Conservation (phyloP, 2,113 vertebrate species). For the Callaeas wilsoni region DNA sequence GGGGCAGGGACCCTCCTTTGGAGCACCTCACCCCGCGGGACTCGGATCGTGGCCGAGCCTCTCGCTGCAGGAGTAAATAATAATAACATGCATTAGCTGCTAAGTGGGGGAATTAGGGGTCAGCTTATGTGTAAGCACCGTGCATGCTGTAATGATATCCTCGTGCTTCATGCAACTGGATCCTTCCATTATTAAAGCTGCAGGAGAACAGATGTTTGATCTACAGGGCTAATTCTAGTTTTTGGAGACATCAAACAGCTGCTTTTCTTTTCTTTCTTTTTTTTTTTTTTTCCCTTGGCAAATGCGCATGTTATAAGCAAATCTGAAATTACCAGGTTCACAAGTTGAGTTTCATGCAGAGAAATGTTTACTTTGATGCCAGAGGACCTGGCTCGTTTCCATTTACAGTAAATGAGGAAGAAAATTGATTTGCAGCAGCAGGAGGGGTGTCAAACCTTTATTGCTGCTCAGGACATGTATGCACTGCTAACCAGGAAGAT, state of each 20-base stretch:
- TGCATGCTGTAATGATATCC: conserved; percentile 18
- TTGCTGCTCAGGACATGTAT: conserved; percentile 65
- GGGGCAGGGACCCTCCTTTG: not conserved
- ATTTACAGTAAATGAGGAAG: conserved; percentile 69
- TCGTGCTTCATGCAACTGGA: conserved; percentile 15
- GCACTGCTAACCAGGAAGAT: conserved; percentile 67
- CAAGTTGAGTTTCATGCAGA: conserved; percentile 68
- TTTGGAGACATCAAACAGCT: conserved; percentile 66
- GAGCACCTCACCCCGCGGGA: not conserved
- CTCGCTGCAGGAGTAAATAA: conserved; percentile 16
- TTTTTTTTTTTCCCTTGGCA: not conserved
- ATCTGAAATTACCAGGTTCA: conserved; percentile 70
- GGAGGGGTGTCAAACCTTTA: conserved; percentile 63
- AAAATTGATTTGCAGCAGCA: conserved; percentile 70
- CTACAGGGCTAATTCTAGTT: conserved; percentile 46
- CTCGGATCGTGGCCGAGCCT: not conserved
- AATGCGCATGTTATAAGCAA: conserved; percentile 44
- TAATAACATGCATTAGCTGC: conserved; percentile 43
- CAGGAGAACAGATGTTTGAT: conserved; percentile 42
- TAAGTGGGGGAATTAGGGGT: conserved; percentile 40
- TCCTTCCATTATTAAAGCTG: conserved; percentile 53
- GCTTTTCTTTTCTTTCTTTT: not conserved
- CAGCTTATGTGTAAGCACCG: not conserved
- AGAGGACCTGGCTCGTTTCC: conserved; percentile 57
- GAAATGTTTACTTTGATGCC: conserved; percentile 68